Conservation (phyloP, 2,888 invertebrate genomes). For the Heliconius ethilla region DNA sequence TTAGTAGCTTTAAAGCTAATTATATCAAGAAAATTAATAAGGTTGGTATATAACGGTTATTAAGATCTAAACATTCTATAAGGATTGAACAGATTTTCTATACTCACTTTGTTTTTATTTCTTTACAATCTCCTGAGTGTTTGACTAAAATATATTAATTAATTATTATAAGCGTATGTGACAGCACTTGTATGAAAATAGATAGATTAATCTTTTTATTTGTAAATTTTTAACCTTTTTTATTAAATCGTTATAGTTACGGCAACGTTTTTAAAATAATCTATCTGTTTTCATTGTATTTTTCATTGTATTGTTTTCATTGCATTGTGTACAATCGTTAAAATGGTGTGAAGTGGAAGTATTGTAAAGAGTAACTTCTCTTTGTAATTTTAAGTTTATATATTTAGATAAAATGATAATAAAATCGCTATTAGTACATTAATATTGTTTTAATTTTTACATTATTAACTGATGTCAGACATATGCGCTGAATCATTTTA, state of each 20-base stretch:
- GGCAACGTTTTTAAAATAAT: slow-evolving; percentile 9
- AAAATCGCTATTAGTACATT: slow-evolving; percentile 40
- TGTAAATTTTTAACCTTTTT: not conserved
- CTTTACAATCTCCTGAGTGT: slow-evolving; percentile 13
- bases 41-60: not conserved
- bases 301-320: too few species aligned
- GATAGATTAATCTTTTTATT: slow-evolving; percentile 19
- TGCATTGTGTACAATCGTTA: slow-evolving; percentile 20
- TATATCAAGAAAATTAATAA: not conserved
- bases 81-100: slow-evolving; percentile 17
- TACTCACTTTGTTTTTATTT: not conserved
- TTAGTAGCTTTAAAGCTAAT: not conserved
- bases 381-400: slow-evolving; percentile 34
- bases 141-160: slow-evolving; percentile 10
- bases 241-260: slow-evolving; percentile 10
- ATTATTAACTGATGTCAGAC: not conserved
- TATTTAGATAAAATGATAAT: slow-evolving; percentile 36
- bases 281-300: slow-evolving; percentile 11
- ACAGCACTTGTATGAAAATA: slow-evolving; percentile 20
- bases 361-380: slow-evolving; percentile 29
- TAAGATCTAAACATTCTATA: not conserved
- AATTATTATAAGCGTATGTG: not conserved
- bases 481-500: not conserved
- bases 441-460: slow-evolving; percentile 34
- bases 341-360: slow-evolving; percentile 17